Conservation (phyloP, 2,113 vertebrate species). For the Callaeas wilsoni region DNA sequence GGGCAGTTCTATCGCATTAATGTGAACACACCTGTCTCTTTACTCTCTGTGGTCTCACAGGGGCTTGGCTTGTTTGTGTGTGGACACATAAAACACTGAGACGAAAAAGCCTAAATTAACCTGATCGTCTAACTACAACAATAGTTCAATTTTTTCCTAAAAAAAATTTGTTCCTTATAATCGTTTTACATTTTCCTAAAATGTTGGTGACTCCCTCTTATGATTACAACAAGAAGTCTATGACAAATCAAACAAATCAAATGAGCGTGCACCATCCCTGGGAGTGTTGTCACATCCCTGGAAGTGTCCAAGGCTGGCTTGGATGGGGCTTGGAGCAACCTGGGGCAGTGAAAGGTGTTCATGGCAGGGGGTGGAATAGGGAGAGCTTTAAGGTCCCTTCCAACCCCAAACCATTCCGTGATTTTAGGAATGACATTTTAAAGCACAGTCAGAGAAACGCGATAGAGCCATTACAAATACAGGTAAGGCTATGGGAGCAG, state of each 20-base stretch:
- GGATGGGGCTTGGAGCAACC: background rate
- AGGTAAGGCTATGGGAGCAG: background rate
- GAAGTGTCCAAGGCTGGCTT: background rate
- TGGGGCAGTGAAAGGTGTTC: accelerated
- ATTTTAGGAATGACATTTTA: no score
- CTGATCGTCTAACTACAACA: background rate
- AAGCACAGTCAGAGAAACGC: accelerated
- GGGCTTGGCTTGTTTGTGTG: background rate
- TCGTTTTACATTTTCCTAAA: background rate
- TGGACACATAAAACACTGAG: background rate
- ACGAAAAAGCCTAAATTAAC: background rate
- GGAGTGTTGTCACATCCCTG: background rate
- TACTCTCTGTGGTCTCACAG: background rate
- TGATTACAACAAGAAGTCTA: background rate
- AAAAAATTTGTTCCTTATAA: background rate
- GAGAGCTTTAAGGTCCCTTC: background rate
- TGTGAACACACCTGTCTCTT: background rate
- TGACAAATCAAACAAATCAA: background rate
- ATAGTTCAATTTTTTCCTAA: background rate
- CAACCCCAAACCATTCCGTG: background rate
- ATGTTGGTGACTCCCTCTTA: background rate
- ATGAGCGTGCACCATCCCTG: background rate
- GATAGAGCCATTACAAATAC: accelerated
- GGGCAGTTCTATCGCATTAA: background rate
- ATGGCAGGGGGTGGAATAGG: background rate